Evolutionary conservation across 2,113 vertebrate species (phyloP).

Genomic region (Rutilus rutilus): DNA sequence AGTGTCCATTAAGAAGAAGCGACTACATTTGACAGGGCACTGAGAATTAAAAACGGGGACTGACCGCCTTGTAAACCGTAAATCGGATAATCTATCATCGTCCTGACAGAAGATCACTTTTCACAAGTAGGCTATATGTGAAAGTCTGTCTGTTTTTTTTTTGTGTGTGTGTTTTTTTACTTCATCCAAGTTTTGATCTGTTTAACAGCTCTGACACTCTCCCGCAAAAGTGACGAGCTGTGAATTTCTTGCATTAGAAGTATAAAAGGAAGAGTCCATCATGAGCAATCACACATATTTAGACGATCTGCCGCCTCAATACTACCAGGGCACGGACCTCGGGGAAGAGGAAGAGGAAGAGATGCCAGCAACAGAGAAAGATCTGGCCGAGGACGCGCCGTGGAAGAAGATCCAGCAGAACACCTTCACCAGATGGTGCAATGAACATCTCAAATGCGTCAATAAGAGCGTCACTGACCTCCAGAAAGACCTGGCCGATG

Average conservation of each 20-base stretch:
- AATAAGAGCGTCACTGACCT: slow-evolving; percentile 87
- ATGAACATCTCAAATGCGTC: slow-evolving; percentile 89
- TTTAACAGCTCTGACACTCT: slow-evolving; percentile 61
- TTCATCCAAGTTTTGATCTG: slow-evolving; percentile 63
- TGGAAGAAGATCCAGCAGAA: slow-evolving; percentile 99
- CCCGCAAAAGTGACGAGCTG: slow-evolving; percentile 61
- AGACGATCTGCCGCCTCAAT: slow-evolving; percentile 76
- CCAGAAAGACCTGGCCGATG: slow-evolving; percentile 90
- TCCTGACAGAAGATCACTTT: slow-evolving; percentile 64
- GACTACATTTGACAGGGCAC: slow-evolving; percentile 63
- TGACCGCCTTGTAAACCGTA: slow-evolving; percentile 59
- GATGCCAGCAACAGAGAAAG: slow-evolving; percentile 94
- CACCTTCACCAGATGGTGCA: slow-evolving; percentile 97
- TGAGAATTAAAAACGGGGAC: slow-evolving; percentile 69
- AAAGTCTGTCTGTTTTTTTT: slow-evolving; percentile 61
- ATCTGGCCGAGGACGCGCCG: slow-evolving; percentile 93
- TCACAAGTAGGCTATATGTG: slow-evolving; percentile 61
- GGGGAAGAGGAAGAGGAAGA: slow-evolving; percentile 82
- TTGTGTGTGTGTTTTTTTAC: slow-evolving; percentile 54
- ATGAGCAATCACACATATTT: slow-evolving; percentile 77
- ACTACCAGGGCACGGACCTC: slow-evolving; percentile 75
- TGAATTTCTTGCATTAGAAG: slow-evolving; percentile 62
- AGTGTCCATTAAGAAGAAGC: slow-evolving; percentile 55
- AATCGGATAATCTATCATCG: slow-evolving; percentile 68
- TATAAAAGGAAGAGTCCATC: slow-evolving; percentile 74